Base-by-base conservation (phyloP, 2,888 invertebrate species). In the Cynaeus angustus region DNA sequence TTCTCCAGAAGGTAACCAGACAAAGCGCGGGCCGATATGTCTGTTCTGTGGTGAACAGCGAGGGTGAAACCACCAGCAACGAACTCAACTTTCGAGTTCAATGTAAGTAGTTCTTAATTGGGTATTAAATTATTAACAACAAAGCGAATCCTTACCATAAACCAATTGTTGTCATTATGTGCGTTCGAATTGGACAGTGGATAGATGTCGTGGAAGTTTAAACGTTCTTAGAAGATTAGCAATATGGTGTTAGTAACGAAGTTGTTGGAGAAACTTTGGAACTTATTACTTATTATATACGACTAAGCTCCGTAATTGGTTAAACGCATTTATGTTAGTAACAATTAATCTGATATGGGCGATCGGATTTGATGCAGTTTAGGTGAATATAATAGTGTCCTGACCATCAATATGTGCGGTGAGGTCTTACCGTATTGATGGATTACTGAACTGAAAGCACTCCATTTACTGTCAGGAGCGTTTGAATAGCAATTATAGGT, bases 61-160 rank as follows among this genome's bases (percentile, higher is more conserved):
- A 95, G 86, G 95, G 95, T 21, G 95, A 95, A 87, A 94, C 95
- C 56, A 90, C 92, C 83, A 95, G 95, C 88, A 94, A 95, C 85
- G 92, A 94, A 82, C 89, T 96, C 77, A 90, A 91, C 76, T 91
- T 96, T 81, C 88, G 94, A 75, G 94, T 96, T 72, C 95, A 95
- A 88, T 95, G 95, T 96, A 86, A 94, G 94, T 91, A 81, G 10
- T 13, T 46, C 46, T 46, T 46, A 46, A 13, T 55, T 55, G n/a
- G 52, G 52, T 21, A 28, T 52, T 33, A 55, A 55, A n/a, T 52
- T 26, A 52, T 28, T 52, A 52, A 7, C 14, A 46, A 46, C 46
- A 46, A 46, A 46, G 46, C 52, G 52, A 26, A 52, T 55, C 38
- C 6, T 4, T 7, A 26, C n/a, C 46, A 16, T 26, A 50, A 50